phyloP scores from a whole-genome alignment of 53 echinoderm and acorn worm species.

The Paracentrotus lividus region DNA sequence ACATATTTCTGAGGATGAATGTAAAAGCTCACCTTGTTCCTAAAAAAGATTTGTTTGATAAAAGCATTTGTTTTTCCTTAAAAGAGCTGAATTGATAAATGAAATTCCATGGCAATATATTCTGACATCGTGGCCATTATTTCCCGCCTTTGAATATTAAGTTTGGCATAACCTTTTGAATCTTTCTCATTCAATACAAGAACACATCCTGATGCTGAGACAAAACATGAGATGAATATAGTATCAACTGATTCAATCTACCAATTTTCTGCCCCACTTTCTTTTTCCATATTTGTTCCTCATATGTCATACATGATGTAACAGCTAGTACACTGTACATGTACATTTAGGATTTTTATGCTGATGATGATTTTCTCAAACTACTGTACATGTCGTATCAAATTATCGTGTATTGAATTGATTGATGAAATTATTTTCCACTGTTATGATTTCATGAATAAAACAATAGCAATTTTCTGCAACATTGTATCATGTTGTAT shows the following conservation, averaged over 20 bases:
- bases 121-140: not conserved
- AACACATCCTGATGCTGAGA: not conserved
- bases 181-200: slow-evolving; percentile 26
- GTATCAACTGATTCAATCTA: slow-evolving; percentile 32
- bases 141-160: slow-evolving; percentile 16
- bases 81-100: slow-evolving; percentile 18
- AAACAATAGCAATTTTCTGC: not conserved
- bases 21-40: no score
- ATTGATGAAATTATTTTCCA: not conserved
- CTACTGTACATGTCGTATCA: not conserved
- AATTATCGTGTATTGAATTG: not conserved
- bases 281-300: not conserved
- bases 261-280: slow-evolving; percentile 43
- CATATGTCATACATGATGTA: not conserved
- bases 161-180: slow-evolving; percentile 39
- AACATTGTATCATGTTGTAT: not conserved
- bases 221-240: slow-evolving; percentile 13
- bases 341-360: no score
- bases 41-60: not conserved
- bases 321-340: not conserved
- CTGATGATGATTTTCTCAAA: not conserved
- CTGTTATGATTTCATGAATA: not conserved
- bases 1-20: no score
- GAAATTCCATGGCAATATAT: slow-evolving; percentile 16
- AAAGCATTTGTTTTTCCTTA: no score